These are phyloP conservation scores for Mystacornis crossleyi DNA, from an alignment of 2,113 vertebrate species.

Conservation along the genomic window DNA sequence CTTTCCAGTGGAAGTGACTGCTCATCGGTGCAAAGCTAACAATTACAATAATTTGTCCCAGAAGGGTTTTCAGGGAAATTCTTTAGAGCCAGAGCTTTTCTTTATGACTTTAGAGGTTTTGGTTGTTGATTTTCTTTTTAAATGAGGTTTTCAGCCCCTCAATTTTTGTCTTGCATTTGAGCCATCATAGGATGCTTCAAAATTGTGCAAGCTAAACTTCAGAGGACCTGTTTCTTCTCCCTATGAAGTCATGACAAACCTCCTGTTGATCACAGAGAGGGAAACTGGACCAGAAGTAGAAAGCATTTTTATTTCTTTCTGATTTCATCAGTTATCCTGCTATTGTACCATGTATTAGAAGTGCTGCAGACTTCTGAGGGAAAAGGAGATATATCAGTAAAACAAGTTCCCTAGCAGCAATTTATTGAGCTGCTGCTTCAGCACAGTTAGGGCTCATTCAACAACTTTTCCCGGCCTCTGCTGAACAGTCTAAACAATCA, in stretches of 20 bases:
- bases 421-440: neutral
- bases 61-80: neutral
- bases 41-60: neutral
- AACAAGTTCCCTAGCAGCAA: neutral
- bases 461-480: neutral
- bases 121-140: conserved; percentile 40
- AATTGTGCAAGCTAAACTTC: conserved; percentile 2
- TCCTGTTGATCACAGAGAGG: neutral
- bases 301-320: neutral
- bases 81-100: neutral
- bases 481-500: neutral
- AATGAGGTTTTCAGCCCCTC: conserved; percentile 30
- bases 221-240: neutral
- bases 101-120: neutral
- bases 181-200: neutral
- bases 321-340: neutral
- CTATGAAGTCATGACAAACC: conserved; percentile 33
- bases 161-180: neutral
- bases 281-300: neutral
- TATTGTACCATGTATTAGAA: neutral
- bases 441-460: neutral
- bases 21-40: neutral
- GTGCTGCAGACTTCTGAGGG: neutral
- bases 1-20: neutral
- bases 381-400: neutral